Percentiles rank a stretch among this genome's conserved stretches.
Conservation (phyloP, 2,888 invertebrate genomes). For the Boloria euphrosyne region DNA sequence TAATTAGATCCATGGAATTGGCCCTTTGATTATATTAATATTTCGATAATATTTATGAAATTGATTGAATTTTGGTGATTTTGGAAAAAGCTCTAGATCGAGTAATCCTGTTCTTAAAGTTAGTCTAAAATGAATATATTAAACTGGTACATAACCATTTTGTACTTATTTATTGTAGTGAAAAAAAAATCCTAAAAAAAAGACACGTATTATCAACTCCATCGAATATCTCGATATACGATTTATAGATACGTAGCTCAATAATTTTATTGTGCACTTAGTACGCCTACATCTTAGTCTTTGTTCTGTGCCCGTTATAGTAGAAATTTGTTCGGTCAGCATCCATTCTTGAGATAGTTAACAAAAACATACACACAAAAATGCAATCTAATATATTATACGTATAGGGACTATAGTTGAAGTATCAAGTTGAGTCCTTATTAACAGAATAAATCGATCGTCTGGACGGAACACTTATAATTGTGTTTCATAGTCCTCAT, state of each 20-base stretch:
- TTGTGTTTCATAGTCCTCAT: constrained; percentile 26
- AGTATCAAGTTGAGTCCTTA: constrained; percentile 8
- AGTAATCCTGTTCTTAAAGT: too few species aligned
- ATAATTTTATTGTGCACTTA: constrained; percentile 62
- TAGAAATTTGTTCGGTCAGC: constrained; percentile 44
- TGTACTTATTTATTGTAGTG: too few species aligned
- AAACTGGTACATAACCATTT: too few species aligned
- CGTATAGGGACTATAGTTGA: constrained; percentile 21
- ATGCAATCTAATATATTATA: constrained; percentile 20
- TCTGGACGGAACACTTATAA: constrained; percentile 32
- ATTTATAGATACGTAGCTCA: constrained; percentile 49
- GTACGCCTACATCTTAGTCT: constrained; percentile 50
- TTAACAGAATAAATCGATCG: constrained; percentile 37
- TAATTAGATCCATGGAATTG: too few species aligned
- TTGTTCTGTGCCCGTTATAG: constrained; percentile 47
- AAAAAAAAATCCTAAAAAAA: too few species aligned
- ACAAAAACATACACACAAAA: constrained; percentile 24
- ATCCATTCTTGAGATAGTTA: constrained; percentile 24
- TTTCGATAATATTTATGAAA: too few species aligned
- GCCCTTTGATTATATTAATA: too few species aligned
- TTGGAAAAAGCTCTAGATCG: too few species aligned
- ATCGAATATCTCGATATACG: constrained; percentile 41
- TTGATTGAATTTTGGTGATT: too few species aligned
- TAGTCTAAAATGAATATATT: too few species aligned
- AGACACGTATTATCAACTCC: constrained; percentile 44